Conservation (phyloP, 2,113 vertebrate genomes). For the Salvelinus namaycush region DNA sequence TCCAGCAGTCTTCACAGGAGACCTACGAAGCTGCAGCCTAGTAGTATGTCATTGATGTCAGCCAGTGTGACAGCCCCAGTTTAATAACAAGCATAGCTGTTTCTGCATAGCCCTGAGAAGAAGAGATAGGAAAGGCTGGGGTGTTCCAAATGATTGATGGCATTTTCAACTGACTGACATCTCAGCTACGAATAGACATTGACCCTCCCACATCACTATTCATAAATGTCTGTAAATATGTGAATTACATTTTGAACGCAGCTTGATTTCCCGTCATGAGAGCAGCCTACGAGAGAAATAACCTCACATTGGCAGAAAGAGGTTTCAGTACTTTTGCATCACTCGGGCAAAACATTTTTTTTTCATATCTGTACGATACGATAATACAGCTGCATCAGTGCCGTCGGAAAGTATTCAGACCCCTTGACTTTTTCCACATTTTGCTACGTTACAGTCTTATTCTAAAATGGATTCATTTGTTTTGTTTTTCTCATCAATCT, state of each 20-base stretch:
- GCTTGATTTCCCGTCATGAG: not conserved
- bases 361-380: conserved; percentile 2
- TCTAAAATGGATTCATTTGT: no score
- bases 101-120: no score
- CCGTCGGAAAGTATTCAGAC: no score
- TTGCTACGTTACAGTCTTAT: no score
- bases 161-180: conserved; percentile 3
- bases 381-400: no score
- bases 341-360: conserved; percentile 7
- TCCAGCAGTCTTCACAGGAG: no score
- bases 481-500: no score
- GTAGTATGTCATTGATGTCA: no score
- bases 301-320: not conserved
- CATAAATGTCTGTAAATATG: not conserved
- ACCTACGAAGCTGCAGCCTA: no score
- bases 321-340: conserved; percentile 14
- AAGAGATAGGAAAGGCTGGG: not conserved
- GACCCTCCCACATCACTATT: conserved; percentile 5
- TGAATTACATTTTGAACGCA: not conserved
- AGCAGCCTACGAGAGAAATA: not conserved
- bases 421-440: no score
- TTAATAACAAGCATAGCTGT: no score
- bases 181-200: not conserved
- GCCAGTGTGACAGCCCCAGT: no score
- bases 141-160: not conserved